These are phyloP conservation scores for Eciton burchellii DNA, from an alignment of 1,140 invertebrate species.

Conservation along the genomic window DNA sequence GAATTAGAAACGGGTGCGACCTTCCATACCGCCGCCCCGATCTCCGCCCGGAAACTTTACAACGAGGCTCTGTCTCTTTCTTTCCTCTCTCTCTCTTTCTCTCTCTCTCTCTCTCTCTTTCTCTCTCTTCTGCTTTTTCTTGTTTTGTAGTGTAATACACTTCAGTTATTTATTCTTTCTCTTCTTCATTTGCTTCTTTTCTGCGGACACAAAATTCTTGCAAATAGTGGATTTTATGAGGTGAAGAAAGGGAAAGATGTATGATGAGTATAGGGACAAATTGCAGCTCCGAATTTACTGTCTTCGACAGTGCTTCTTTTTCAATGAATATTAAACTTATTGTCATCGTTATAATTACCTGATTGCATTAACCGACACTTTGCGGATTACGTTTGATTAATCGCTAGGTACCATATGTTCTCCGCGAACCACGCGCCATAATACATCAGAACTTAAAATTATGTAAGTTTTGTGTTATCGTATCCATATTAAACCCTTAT, in stretches of 20 bases:
- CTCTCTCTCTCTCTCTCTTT: constrained; percentile 7
- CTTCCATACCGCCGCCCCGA: constrained; percentile 43
- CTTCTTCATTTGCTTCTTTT: too few species aligned
- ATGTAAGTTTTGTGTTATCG: too few species aligned
- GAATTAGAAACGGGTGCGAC: constrained; percentile 69
- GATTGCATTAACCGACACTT: too few species aligned
- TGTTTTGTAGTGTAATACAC: too few species aligned
- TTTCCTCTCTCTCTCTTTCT: constrained; percentile 19
- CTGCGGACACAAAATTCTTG: not conserved
- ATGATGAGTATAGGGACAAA: not conserved
- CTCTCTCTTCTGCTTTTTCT: not conserved
- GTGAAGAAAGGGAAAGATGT: not conserved
- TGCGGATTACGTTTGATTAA: too few species aligned
- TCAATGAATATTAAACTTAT: not conserved
- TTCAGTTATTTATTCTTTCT: too few species aligned
- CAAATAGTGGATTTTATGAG: constrained; percentile 20
- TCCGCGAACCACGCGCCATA: too few species aligned
- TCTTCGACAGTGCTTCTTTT: not conserved
- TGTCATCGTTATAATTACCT: too few species aligned
- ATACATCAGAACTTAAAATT: too few species aligned
- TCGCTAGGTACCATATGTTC: too few species aligned
- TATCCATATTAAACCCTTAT: too few species aligned
- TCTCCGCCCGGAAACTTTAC: constrained; percentile 62
- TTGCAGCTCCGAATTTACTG: not conserved
- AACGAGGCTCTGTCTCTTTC: constrained; percentile 8